Evolutionary conservation across 1,140 invertebrate genomes (phyloP).

Genomic region (Laodelphax striatellus): DNA sequence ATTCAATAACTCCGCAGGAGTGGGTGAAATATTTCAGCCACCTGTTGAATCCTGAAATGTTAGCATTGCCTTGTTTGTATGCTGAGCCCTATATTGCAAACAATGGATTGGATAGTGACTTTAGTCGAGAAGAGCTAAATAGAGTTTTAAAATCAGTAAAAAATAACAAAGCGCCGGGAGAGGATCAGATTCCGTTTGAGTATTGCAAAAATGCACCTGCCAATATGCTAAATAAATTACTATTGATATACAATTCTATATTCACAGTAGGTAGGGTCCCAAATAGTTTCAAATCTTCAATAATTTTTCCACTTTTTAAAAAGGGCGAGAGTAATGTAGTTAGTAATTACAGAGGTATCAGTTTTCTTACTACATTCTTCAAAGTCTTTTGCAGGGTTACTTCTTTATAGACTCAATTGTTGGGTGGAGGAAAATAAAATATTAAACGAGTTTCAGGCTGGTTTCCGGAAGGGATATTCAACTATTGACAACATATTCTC

Average conservation of each 20-base stretch:
- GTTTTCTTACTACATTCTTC: conserved; percentile 16
- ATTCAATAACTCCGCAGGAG: background rate
- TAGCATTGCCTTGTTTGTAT: background rate
- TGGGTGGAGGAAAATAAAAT: conserved; percentile 17
- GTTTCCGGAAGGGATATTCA: conserved; percentile 7
- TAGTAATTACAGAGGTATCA: conserved; percentile 20
- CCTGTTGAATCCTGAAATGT: background rate
- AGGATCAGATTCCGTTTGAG: background rate
- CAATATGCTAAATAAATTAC: background rate
- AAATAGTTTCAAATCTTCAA: background rate
- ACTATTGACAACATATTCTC: too few species aligned
- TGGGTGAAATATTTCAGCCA: background rate
- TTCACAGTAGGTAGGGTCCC: conserved; percentile 5
- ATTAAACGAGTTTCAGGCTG: conserved; percentile 21
- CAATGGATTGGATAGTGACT: background rate
- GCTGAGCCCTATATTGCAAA: background rate
- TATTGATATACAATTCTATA: background rate
- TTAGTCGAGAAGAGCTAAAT: background rate
- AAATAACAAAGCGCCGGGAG: conserved; percentile 1
- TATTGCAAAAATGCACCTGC: background rate
- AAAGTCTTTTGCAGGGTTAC: conserved; percentile 22
- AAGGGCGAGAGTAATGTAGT: conserved; percentile 15
- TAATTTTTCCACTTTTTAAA: conserved; percentile 10
- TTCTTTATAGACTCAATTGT: conserved; percentile 13
- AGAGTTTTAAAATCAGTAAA: background rate